phyloP scores from a whole-genome alignment of 2,797 vertebrate species.

The Carcharodon carcharias region DNA sequence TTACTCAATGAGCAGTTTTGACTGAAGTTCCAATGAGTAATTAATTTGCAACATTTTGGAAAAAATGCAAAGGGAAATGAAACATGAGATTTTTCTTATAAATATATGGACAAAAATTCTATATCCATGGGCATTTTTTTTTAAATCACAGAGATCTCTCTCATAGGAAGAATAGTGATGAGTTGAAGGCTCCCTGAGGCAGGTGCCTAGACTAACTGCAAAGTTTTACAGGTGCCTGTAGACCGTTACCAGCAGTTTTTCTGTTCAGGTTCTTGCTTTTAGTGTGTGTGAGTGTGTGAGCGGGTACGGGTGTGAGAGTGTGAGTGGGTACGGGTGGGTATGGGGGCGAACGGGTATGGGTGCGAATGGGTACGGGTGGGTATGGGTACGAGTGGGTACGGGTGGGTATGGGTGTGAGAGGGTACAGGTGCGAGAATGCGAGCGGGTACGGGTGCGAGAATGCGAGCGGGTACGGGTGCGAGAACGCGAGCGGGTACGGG shows the following conservation, averaged over 20 bases:
- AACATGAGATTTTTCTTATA: conserved; percentile 25
- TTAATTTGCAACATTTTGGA: background rate
- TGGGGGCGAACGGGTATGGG: too few relatives aligned
- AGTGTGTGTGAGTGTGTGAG: background rate
- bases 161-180: conserved; percentile 8
- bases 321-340: too few relatives aligned
- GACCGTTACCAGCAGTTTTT: conserved; percentile 19
- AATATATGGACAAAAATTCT: conserved; percentile 16
- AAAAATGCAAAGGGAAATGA: conserved; percentile 15
- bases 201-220: conserved; percentile 20
- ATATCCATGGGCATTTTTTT: background rate
- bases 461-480: too few relatives aligned
- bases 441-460: too few relatives aligned
- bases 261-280: background rate
- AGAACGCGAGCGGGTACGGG: too few relatives aligned
- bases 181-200: background rate
- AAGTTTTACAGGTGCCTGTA: background rate
- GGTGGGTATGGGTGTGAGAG: too few relatives aligned
- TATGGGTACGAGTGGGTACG: too few relatives aligned
- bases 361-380: too few relatives aligned
- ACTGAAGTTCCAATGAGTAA: background rate
- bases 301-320: background rate
- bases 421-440: too few relatives aligned
- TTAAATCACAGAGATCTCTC: conserved; percentile 12
- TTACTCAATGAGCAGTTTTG: conserved; percentile 6